A percentile compares a stretch with the other conserved stretches of the same genome.
Conservation (phyloP, 2,797 vertebrate genomes). For the Adelosebastes latens region DNA sequence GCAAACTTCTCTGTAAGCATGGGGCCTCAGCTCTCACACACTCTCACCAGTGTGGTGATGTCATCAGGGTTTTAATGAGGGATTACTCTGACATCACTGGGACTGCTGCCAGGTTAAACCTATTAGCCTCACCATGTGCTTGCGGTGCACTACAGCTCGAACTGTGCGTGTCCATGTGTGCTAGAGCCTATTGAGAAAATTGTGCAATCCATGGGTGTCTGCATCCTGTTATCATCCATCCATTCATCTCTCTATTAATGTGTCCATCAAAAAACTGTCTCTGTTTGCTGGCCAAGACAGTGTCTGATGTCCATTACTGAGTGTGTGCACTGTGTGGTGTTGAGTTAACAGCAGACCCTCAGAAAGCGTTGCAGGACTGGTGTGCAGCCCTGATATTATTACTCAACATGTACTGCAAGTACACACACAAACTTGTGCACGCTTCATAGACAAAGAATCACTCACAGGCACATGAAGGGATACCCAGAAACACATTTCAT, state of each 20-base stretch:
- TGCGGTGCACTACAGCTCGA: slow-evolving; percentile 37
- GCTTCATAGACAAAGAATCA: neutral
- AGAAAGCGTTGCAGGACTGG: neutral
- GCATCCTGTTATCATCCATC: slow-evolving; percentile 4
- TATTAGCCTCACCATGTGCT: slow-evolving; percentile 77
- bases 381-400: neutral
- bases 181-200: slow-evolving; percentile 28
- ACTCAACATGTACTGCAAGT: neutral
- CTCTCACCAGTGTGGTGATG: slow-evolving; percentile 63
- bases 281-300: neutral
- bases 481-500: neutral
- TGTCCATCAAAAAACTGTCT: neutral
- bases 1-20: slow-evolving; percentile 14
- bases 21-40: slow-evolving; percentile 42
- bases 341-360: slow-evolving; percentile 13
- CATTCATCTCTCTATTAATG: slow-evolving; percentile 32
- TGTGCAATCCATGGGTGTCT: neutral
- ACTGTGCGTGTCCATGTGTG: slow-evolving; percentile 31
- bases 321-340: neutral
- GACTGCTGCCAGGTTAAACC: slow-evolving; percentile 75
- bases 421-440: slow-evolving; percentile 5
- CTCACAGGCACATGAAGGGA: neutral
- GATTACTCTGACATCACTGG: slow-evolving; percentile 82
- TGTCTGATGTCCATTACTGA: slow-evolving; percentile 11
- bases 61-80: slow-evolving; percentile 76